Evolutionary conservation across 1,140 invertebrate genomes (phyloP), one percentile per base, ranked within the genome.

Genomic region (Drosophila nannoptera): DNA sequence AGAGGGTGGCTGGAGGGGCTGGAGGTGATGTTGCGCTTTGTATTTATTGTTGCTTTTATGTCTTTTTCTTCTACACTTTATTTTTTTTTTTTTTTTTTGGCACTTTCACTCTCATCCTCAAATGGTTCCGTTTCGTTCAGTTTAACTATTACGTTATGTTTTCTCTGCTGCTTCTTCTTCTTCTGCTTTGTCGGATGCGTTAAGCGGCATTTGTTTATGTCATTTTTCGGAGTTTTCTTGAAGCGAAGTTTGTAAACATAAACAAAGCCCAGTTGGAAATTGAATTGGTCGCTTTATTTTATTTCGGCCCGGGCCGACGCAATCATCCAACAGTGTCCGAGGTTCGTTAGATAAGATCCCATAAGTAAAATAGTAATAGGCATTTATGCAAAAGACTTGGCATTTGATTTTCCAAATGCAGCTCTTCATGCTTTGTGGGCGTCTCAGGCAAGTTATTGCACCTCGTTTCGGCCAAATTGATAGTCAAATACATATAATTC

Each of bases 61-160:
- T 53, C 5, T 54, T 64, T 42, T 48, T 53, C 40, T 55, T 9
- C 53, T 11, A 36, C 9, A 56, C 33, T 43, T 36, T 50, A 16
- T 42, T 33, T 40, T 59, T 49, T 42, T 69, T 53, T 46, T 64
- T 74, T 54, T 62, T 55, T 75, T 77, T 81, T 84, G 65, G 75
- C 80, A 83, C 80, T 83, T 83, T 83, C 80, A 78, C 80, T 83
- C 80, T 83, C 69, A 75, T 71, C 61, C 61, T 82, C 78, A 55
- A 50, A 32, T 78, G 68, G 73, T 61, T 73, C 68, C 69, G 77
- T 69, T 73, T 76, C 64, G 59, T 58, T 65, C 46, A 46, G 14
- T 78, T 81, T 61, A 78, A 78, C 67, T 76, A 84, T 84, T 84
- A 84, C 80, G 66, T 64, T 83, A 78, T 82, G 45, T 73, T 75